These are phyloP conservation scores for Callimorpha dominula DNA, from an alignment of 2,888 invertebrate genomes.

Conservation along the genomic window DNA sequence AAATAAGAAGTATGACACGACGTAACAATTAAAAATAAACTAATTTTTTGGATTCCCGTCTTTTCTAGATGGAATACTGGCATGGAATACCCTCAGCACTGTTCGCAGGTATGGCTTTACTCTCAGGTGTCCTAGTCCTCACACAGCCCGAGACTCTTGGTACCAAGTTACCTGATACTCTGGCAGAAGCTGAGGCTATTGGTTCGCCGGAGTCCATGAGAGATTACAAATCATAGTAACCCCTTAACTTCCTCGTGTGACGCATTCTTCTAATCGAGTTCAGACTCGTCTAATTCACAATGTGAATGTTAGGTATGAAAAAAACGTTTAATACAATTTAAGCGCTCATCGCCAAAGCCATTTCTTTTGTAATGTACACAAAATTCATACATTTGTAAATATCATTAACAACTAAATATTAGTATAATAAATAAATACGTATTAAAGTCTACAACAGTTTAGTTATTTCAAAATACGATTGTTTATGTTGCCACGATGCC, in stretches of 20 bases:
- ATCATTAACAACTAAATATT: neutral
- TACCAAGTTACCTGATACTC: slow-evolving; percentile 86
- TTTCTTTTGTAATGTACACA: too few relatives aligned
- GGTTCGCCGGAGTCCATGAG: slow-evolving; percentile 57
- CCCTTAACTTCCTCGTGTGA: neutral
- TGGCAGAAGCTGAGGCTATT: slow-evolving; percentile 85
- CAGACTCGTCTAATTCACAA: too few relatives aligned
- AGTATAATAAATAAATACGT: neutral
- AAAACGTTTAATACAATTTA: neutral
- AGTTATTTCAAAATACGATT: neutral
- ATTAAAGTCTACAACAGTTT: neutral
- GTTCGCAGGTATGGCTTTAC: slow-evolving; percentile 83
- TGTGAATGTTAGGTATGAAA: neutral
- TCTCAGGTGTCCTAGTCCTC: slow-evolving; percentile 84
- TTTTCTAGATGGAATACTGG: slow-evolving; percentile 69
- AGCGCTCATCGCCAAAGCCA: neutral
- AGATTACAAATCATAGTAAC: slow-evolving; percentile 2
- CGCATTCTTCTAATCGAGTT: neutral
- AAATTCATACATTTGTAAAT: neutral
- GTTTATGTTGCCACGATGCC: neutral
- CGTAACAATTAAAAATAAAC: neutral
- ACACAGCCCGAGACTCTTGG: slow-evolving; percentile 89
- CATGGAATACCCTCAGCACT: slow-evolving; percentile 82
- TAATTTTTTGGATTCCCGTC: neutral
- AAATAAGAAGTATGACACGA: too few relatives aligned